A percentile compares a stretch with the other conserved stretches of the same genome.
Conservation (phyloP, 2,888 invertebrate species). For the Latrodectus elegans region DNA sequence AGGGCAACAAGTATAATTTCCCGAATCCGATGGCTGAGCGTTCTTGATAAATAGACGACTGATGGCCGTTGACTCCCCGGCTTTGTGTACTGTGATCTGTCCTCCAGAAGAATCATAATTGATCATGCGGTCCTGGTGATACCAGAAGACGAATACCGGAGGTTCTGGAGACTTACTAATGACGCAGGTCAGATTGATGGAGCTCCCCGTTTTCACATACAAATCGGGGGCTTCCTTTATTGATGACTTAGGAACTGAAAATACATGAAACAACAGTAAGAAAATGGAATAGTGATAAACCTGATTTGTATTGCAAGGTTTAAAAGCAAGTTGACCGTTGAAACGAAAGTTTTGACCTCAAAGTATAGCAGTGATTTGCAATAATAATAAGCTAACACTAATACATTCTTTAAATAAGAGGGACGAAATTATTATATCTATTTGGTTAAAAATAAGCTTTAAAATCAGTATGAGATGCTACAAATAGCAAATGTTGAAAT, state of each 20-base stretch:
- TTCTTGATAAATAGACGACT: slow-evolving; percentile 88
- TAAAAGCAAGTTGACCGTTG: too few species aligned
- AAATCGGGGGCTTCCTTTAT: slow-evolving; percentile 90
- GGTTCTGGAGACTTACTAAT: slow-evolving; percentile 94
- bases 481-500: too few species aligned
- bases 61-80: slow-evolving; percentile 87
- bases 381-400: too few species aligned
- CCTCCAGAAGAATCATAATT: slow-evolving; percentile 85
- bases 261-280: too few species aligned
- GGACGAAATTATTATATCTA: too few species aligned
- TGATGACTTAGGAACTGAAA: slow-evolving; percentile 89
- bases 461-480: too few species aligned
- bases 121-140: slow-evolving; percentile 94
- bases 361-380: too few species aligned
- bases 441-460: too few species aligned
- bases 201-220: slow-evolving; percentile 89
- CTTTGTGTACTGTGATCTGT: slow-evolving; percentile 90
- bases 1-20: slow-evolving; percentile 92
- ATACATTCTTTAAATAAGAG: too few species aligned
- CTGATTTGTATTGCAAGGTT: too few species aligned
- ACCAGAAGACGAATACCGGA: slow-evolving; percentile 96
- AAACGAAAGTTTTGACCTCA: too few species aligned
- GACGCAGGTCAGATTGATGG: slow-evolving; percentile 88
- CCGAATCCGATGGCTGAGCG: slow-evolving; percentile 87
- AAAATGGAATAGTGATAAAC: too few species aligned